These are phyloP conservation scores for Pelochelys cantorii DNA, from an alignment of 2,797 vertebrate species.

Conservation along the genomic window DNA sequence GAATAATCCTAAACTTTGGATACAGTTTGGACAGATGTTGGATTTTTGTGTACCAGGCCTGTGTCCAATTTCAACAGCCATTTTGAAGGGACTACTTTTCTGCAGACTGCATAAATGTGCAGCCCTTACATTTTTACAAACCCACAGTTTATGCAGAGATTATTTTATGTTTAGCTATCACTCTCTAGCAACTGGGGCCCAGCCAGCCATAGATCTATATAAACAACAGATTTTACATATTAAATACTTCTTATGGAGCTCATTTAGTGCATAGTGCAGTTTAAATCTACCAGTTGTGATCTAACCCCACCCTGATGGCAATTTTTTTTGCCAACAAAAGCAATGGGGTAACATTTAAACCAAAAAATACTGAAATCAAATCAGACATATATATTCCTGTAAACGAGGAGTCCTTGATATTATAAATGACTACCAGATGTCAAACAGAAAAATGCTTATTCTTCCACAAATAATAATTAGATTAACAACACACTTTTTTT, in stretches of 20 bases:
- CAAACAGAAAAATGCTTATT: slow-evolving; percentile 72
- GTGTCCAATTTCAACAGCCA: slow-evolving; percentile 43
- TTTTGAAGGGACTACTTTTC: slow-evolving; percentile 48
- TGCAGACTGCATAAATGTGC: slow-evolving; percentile 71
- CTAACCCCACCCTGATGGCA: slow-evolving; percentile 27
- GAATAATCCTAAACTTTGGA: slow-evolving; percentile 4
- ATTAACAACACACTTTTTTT: slow-evolving; percentile 75
- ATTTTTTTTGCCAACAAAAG: slow-evolving; percentile 47
- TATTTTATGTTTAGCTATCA: slow-evolving; percentile 82
- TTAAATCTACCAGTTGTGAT: slow-evolving; percentile 62
- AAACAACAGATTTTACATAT: slow-evolving; percentile 79
- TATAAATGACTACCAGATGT: slow-evolving; percentile 80
- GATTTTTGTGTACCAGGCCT: slow-evolving; percentile 48
- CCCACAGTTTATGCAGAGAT: slow-evolving; percentile 80
- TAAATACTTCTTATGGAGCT: slow-evolving; percentile 64
- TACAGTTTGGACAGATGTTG: slow-evolving; percentile 10
- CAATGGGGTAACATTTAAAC: slow-evolving; percentile 37
- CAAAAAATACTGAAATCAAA: slow-evolving; percentile 63
- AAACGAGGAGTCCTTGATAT: slow-evolving; percentile 68
- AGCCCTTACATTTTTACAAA: slow-evolving; percentile 77
- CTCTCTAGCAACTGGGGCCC: slow-evolving; percentile 75
- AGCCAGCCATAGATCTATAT: slow-evolving; percentile 74
- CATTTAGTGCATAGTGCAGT: slow-evolving; percentile 34
- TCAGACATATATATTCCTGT: slow-evolving; percentile 62
- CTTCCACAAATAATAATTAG: slow-evolving; percentile 66